Evolutionary conservation across 2,113 vertebrate genomes (phyloP).

Genomic region (Stomatorhinus ivindoensis): DNA sequence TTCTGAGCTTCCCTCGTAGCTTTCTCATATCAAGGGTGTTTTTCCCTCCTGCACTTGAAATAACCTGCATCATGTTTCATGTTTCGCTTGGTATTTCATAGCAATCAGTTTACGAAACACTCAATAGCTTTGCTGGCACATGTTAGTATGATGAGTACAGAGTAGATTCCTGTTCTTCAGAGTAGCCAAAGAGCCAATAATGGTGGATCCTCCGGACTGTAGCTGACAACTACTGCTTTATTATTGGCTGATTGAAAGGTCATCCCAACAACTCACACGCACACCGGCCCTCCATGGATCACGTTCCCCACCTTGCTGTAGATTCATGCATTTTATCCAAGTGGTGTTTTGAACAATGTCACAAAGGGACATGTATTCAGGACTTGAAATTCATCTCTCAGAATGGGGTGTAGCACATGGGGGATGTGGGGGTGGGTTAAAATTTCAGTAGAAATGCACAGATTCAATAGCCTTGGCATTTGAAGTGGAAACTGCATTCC

Average conservation of each 20-base stretch:
- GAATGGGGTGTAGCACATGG: background rate
- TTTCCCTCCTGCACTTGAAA: background rate
- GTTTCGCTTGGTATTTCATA: background rate
- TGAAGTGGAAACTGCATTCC: background rate
- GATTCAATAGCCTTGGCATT: background rate
- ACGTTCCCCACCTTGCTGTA: background rate
- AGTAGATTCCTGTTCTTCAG: background rate
- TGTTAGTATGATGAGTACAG: background rate
- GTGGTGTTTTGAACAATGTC: background rate
- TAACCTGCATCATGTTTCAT: background rate
- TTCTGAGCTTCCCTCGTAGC: background rate
- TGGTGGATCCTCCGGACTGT: background rate
- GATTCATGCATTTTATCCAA: slow-evolving; percentile 6
- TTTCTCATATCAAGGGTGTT: background rate
- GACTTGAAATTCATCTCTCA: background rate
- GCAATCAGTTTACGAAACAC: background rate
- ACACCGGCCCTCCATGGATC: background rate
- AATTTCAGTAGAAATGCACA: background rate
- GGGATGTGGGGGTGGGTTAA: background rate
- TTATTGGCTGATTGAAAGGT: background rate
- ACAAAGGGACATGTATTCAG: background rate
- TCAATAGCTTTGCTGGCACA: background rate
- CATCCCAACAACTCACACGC: background rate
- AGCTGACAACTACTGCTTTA: background rate
- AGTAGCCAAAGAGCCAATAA: background rate